phyloP scores from a whole-genome alignment of 2,888 invertebrate species.

The Morpho helenor region DNA sequence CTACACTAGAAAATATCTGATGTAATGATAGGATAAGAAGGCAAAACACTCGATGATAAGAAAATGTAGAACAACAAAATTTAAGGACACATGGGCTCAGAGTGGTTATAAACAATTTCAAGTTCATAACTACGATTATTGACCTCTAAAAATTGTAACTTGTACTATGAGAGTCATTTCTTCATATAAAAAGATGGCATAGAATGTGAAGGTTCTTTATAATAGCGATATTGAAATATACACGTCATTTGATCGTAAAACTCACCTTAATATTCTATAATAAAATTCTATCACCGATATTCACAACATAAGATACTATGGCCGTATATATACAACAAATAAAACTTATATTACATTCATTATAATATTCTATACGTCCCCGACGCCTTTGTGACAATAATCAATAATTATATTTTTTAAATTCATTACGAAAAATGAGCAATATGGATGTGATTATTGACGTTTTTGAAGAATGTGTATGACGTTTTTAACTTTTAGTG shows the following conservation, averaged over 20 bases:
- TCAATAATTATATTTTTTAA: slow-evolving; percentile 50
- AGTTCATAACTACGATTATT: neutral
- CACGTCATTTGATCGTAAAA: slow-evolving; percentile 63
- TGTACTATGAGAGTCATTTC: neutral
- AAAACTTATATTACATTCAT: slow-evolving; percentile 19
- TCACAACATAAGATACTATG: slow-evolving; percentile 37
- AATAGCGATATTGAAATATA: slow-evolving; percentile 36
- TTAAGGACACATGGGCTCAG: slow-evolving; percentile 15
- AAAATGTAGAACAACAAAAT: slow-evolving; percentile 9
- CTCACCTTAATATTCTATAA: slow-evolving; percentile 43
- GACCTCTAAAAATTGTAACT: neutral
- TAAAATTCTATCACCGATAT: slow-evolving; percentile 37
- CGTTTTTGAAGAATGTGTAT: slow-evolving; percentile 31
- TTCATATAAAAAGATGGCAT: slow-evolving; percentile 6
- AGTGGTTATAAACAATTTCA: slow-evolving; percentile 12
- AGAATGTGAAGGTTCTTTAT: slow-evolving; percentile 14
- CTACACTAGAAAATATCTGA: too few species aligned
- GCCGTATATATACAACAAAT: slow-evolving; percentile 24
- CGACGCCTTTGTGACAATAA: slow-evolving; percentile 46
- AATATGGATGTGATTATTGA: slow-evolving; percentile 51
- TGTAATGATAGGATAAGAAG: neutral
- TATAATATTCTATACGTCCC: slow-evolving; percentile 24
- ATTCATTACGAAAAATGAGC: slow-evolving; percentile 46
- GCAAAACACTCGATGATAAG: slow-evolving; percentile 12
- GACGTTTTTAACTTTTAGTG: slow-evolving; percentile 15